These are phyloP conservation scores for Hydrotaea diabolus DNA, from an alignment of 2,888 invertebrate genomes.

Conservation along the genomic window DNA sequence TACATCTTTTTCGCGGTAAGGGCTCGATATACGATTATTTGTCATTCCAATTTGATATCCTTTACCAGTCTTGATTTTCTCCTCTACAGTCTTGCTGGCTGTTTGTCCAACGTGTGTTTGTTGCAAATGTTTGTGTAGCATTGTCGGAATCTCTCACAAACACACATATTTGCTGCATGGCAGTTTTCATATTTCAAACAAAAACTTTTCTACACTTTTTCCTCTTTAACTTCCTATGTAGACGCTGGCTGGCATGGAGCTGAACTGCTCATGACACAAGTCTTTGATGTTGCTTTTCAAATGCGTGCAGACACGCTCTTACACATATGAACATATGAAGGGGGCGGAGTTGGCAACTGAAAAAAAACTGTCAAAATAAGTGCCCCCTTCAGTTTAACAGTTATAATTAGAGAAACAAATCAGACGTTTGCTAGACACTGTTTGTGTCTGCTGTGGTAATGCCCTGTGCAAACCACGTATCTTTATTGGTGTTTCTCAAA, in stretches of 20 bases:
- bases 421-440: too few species aligned
- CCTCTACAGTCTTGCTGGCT: background rate
- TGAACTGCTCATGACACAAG: background rate
- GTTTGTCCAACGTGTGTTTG: background rate
- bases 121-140: background rate
- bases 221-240: slow-evolving; percentile 14
- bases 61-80: background rate
- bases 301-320: background rate
- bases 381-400: too few species aligned
- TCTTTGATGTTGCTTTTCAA: background rate
- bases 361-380: too few species aligned
- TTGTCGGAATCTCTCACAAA: background rate
- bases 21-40: too few species aligned
- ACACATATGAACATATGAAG: too few species aligned
- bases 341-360: too few species aligned
- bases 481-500: too few species aligned
- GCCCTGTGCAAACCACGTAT: too few species aligned
- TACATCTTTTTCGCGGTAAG: too few species aligned
- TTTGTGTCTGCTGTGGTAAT: too few species aligned
- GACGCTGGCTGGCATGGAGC: background rate
- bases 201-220: slow-evolving; percentile 5
- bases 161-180: too few species aligned
- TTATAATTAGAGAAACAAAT: too few species aligned
- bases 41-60: background rate
- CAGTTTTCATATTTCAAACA: background rate